Evolutionary conservation across 2,113 vertebrate species (phyloP).

Genomic region (Xenotilapia leptura): DNA sequence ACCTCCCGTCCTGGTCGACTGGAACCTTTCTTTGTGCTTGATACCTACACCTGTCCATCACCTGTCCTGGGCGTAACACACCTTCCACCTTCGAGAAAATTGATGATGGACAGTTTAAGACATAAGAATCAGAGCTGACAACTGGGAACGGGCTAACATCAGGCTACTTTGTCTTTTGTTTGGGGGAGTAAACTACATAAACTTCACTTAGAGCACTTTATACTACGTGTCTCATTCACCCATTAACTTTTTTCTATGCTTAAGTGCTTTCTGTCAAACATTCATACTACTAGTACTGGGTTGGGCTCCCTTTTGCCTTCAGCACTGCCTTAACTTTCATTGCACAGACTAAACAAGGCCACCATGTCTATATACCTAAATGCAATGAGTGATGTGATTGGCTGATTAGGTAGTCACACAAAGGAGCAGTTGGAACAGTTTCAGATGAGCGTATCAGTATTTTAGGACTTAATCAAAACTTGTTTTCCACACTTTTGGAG

Average conservation of each 20-base stretch:
- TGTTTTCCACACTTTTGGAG: not conserved
- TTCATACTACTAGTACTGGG: not conserved
- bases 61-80: not conserved
- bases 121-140: not conserved
- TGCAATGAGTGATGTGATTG: not conserved
- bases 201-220: not conserved
- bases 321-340: rapidly evolving
- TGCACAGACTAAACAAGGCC: not conserved
- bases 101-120: not conserved
- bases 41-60: not conserved
- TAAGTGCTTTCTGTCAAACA: rapidly evolving
- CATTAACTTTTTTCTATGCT: not conserved
- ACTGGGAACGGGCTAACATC: rapidly evolving
- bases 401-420: not conserved
- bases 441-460: rapidly evolving
- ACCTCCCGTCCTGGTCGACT: rapidly evolving
- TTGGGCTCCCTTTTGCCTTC: not conserved
- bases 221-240: rapidly evolving
- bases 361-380: rapidly evolving
- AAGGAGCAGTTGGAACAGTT: not conserved
- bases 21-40: not conserved
- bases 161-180: not conserved
- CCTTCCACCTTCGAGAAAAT: not conserved
- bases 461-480: not conserved
- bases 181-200: not conserved